phyloP scores from a whole-genome alignment of 2,797 vertebrate genomes.

The Prionace glauca region DNA sequence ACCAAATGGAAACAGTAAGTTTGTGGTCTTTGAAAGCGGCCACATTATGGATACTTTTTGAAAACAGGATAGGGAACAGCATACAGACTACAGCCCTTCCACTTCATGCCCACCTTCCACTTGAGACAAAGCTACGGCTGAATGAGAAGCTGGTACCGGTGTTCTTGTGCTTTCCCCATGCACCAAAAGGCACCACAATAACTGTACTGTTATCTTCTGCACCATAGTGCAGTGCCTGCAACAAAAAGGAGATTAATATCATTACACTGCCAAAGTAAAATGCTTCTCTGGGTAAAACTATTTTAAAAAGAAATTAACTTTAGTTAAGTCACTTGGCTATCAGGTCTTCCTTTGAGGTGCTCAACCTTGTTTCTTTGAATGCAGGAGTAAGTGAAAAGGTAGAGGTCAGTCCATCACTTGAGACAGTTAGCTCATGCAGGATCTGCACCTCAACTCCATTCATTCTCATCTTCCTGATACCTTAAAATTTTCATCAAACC shows the following conservation, averaged over 20 bases:
- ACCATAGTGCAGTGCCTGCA: constrained; percentile 85
- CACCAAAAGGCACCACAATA: constrained; percentile 88
- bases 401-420: not conserved
- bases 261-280: not conserved
- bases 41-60: constrained; percentile 33
- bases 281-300: not conserved
- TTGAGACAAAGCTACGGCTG: constrained; percentile 89
- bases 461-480: not conserved
- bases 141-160: constrained; percentile 81
- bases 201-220: constrained; percentile 90
- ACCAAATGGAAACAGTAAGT: not conserved
- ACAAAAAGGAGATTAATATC: constrained; percentile 24
- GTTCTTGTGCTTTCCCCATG: constrained; percentile 87
- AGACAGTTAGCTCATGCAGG: not conserved
- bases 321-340: not conserved
- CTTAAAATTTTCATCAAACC: not conserved
- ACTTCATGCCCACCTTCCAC: constrained; percentile 82
- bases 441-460: not conserved
- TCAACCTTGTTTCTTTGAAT: not conserved
- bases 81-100: constrained; percentile 37
- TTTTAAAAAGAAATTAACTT: not conserved
- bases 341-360: not conserved
- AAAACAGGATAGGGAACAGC: not conserved
- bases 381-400: not conserved
- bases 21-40: not conserved